A percentile compares a stretch with the other conserved stretches of the same genome.
Evolutionary conservation across 2,113 vertebrate genomes (phyloP).

Genomic region (Bubalus kerabau): DNA sequence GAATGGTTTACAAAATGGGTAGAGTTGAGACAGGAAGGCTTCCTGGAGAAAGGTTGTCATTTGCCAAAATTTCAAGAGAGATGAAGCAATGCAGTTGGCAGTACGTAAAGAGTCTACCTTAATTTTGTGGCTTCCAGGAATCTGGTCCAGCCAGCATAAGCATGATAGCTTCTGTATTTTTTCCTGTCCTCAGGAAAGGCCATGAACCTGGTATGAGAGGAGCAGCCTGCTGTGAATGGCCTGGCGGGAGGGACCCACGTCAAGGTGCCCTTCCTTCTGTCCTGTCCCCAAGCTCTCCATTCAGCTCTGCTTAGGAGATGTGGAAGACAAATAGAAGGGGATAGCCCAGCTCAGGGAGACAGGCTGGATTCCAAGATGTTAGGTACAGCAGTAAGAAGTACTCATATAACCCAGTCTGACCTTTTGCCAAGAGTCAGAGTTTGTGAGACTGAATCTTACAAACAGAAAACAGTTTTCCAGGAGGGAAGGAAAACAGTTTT

Average conservation of each 20-base stretch:
- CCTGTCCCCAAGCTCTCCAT: background rate
- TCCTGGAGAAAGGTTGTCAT: background rate
- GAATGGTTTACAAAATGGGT: background rate
- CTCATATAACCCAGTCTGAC: background rate
- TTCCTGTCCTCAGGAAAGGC: background rate
- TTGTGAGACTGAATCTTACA: background rate
- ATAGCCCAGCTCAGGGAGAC: background rate
- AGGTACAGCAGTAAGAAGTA: background rate
- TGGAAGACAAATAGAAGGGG: background rate
- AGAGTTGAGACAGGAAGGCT: background rate
- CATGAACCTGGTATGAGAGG: background rate
- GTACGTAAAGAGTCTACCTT: background rate
- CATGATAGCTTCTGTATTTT: background rate
- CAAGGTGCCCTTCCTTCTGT: background rate
- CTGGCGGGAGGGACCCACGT: background rate
- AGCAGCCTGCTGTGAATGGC: background rate
- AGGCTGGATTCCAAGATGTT: background rate
- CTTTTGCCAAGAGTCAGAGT: background rate
- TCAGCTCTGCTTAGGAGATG: background rate
- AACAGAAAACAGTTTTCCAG: background rate
- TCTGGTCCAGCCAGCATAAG: background rate
- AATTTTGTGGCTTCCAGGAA: background rate
- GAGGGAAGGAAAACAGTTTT: background rate
- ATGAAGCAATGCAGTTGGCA: background rate
- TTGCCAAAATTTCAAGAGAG: background rate